A percentile compares a stretch with the other conserved stretches of the same genome.
These are phyloP conservation scores for Monomorium pharaonis DNA, from an alignment of 1,140 invertebrate genomes.

Conservation along the genomic window DNA sequence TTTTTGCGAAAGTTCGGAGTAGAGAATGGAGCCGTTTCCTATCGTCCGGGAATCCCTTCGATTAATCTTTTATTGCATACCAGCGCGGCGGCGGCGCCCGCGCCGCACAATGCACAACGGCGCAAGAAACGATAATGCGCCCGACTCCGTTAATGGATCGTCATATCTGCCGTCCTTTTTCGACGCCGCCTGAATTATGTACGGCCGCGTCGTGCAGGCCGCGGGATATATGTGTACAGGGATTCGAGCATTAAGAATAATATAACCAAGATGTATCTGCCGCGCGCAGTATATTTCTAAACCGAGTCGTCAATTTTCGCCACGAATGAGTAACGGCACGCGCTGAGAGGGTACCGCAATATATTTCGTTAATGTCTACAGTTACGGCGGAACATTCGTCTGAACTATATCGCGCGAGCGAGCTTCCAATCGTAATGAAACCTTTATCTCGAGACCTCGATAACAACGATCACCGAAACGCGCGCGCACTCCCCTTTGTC, in stretches of 20 bases:
- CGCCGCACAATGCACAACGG: slow-evolving; percentile 12
- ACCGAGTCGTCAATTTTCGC: slow-evolving; percentile 10
- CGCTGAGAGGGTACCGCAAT: slow-evolving; percentile 3
- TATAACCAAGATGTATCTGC: slow-evolving; percentile 12
- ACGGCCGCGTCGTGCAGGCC: not conserved
- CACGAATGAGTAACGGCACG: slow-evolving; percentile 13
- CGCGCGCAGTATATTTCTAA: slow-evolving; percentile 13
- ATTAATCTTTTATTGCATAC: slow-evolving; percentile 65
- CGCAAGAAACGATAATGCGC: slow-evolving; percentile 59
- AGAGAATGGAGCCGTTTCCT: slow-evolving; percentile 52
- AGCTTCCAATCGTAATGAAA: slow-evolving; percentile 35
- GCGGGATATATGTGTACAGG: not conserved
- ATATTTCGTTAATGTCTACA: slow-evolving; percentile 31
- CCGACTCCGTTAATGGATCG: slow-evolving; percentile 54
- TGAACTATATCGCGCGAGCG: not conserved
- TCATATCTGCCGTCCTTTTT: slow-evolving; percentile 38
- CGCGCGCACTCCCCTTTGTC: slow-evolving; percentile 1
- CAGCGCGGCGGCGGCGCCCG: slow-evolving; percentile 13
- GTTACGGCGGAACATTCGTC: not conserved
- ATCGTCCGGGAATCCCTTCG: slow-evolving; percentile 42
- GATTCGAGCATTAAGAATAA: slow-evolving; percentile 37
- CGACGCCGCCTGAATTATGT: slow-evolving; percentile 29
- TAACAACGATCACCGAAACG: slow-evolving; percentile 7
- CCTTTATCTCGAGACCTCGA: slow-evolving; percentile 17
- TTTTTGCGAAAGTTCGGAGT: slow-evolving; percentile 57